These are phyloP conservation scores for Ophiodon elongatus DNA, from an alignment of 2,113 vertebrate genomes.

Conservation along the genomic window DNA sequence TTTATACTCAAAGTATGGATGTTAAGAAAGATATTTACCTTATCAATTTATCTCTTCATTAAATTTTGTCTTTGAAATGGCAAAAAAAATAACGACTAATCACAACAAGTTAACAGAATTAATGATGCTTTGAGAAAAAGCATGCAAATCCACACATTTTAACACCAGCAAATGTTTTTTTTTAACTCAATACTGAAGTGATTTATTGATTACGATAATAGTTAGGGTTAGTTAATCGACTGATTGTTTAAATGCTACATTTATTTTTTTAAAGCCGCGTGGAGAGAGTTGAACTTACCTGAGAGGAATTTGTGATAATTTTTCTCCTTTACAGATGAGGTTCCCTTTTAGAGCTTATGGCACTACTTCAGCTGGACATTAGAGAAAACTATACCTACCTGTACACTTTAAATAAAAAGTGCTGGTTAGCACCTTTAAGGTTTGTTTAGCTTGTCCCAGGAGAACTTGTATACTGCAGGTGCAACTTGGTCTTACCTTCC, in stretches of 20 bases:
- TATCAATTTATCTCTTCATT: slow-evolving; percentile 7
- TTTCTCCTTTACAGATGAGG: slow-evolving; percentile 32
- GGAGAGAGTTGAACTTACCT: slow-evolving; percentile 39
- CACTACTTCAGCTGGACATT: slow-evolving; percentile 37
- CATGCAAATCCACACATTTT: neutral
- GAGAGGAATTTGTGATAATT: slow-evolving; percentile 49
- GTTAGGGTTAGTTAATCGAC: neutral
- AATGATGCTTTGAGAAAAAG: neutral
- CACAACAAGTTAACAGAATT: neutral
- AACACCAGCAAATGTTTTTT: neutral
- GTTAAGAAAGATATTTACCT: slow-evolving; percentile 1
- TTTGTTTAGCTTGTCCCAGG: slow-evolving; percentile 45
- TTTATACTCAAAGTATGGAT: neutral
- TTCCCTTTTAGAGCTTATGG: slow-evolving; percentile 30
- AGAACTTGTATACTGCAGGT: slow-evolving; percentile 41
- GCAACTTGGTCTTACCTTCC: slow-evolving; percentile 14
- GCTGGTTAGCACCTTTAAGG: slow-evolving; percentile 57
- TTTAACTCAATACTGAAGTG: neutral
- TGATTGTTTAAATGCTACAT: neutral
- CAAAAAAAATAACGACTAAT: neutral
- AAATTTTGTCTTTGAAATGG: slow-evolving; percentile 21
- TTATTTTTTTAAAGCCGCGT: neutral
- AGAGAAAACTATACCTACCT: slow-evolving; percentile 31
- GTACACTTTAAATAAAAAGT: slow-evolving; percentile 53
- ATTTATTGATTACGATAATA: slow-evolving; percentile 3